These are phyloP conservation scores for Podarcis siculus DNA, from an alignment of 2,797 vertebrate species.

Conservation along the genomic window DNA sequence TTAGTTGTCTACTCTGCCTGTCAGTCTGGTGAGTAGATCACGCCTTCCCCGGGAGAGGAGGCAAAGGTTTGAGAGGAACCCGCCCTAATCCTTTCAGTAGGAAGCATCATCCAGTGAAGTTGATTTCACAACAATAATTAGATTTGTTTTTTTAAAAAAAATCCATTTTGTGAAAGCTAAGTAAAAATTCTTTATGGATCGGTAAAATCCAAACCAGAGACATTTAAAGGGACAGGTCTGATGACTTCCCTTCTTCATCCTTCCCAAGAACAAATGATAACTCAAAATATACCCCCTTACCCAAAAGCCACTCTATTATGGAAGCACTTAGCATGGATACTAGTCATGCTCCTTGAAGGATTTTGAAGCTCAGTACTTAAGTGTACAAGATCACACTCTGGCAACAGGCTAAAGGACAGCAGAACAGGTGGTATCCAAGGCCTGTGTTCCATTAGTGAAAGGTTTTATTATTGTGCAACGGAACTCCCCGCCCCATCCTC, in stretches of 20 bases:
- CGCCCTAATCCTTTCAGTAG: too few species aligned
- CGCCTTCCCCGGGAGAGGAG: too few species aligned
- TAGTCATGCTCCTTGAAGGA: neutral
- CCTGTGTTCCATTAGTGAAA: too few species aligned
- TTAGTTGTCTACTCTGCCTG: too few species aligned
- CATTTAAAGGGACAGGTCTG: neutral
- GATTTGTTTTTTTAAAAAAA: neutral
- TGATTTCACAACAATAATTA: neutral
- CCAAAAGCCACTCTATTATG: neutral
- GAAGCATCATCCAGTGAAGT: too few species aligned
- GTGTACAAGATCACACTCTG: neutral
- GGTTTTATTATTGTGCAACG: too few species aligned
- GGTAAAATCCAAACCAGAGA: neutral
- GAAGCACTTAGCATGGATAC: neutral
- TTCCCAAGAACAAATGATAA: neutral
- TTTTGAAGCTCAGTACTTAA: neutral
- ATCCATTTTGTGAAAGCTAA: neutral
- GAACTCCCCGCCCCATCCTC: too few species aligned
- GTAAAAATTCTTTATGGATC: too few species aligned
- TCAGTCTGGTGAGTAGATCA: too few species aligned
- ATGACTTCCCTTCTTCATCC: neutral
- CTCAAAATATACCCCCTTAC: neutral
- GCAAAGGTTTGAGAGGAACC: too few species aligned
- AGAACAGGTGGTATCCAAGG: too few species aligned
- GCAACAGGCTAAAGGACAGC: neutral